Evolutionary conservation across 2,113 vertebrate genomes (phyloP).

Genomic region (Anguilla rostrata): DNA sequence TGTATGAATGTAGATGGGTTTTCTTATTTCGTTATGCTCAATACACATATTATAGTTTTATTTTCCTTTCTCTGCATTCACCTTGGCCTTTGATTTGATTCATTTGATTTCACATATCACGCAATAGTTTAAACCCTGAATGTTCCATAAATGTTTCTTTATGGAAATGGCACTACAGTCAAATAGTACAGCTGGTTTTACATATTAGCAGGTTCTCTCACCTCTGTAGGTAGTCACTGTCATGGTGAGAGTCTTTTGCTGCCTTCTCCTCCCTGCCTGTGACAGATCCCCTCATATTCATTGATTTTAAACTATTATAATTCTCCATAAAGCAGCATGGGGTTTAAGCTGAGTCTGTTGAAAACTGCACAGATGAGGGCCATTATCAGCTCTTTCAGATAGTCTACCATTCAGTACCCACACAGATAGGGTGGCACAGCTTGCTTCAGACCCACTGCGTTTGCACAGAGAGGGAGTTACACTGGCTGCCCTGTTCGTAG

Average conservation of each 20-base stretch:
- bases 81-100: too few relatives aligned
- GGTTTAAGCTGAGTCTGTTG: background rate
- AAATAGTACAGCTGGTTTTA: background rate
- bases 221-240: background rate
- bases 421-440: too few relatives aligned
- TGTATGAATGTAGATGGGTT: too few relatives aligned
- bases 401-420: background rate
- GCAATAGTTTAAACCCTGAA: too few relatives aligned
- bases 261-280: background rate
- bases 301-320: constrained; percentile 10
- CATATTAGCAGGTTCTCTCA: background rate
- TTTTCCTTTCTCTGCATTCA: too few relatives aligned
- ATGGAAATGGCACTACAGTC: too few relatives aligned
- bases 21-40: too few relatives aligned
- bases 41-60: too few relatives aligned
- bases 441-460: background rate
- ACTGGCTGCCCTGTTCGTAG: background rate
- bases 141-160: too few relatives aligned
- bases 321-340: constrained; percentile 7
- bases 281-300: background rate
- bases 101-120: too few relatives aligned
- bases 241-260: background rate
- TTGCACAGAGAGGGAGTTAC: too few relatives aligned
- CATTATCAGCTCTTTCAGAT: background rate
- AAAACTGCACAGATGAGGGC: background rate